Conservation (phyloP, 2,113 vertebrate genomes). For the Bujurquina vittata region DNA sequence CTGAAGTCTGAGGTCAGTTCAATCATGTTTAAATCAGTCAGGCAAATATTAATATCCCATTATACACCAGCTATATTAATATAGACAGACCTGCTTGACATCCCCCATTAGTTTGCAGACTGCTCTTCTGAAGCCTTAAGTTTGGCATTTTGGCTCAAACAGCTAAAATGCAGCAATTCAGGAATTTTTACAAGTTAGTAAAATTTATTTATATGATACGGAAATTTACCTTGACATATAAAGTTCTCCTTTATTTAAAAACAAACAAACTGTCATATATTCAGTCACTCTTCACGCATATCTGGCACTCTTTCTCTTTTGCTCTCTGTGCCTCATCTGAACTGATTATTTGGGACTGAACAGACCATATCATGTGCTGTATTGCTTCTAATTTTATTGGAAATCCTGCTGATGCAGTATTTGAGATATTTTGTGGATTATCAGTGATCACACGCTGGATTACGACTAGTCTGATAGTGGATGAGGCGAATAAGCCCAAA, state of each 20-base stretch:
- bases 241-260: neutral
- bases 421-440: constrained; percentile 51
- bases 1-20: neutral
- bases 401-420: constrained; percentile 34
- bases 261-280: neutral
- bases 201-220: neutral
- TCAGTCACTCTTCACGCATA: neutral
- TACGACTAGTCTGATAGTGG: constrained; percentile 42
- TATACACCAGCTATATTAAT: neutral
- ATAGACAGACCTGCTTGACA: neutral
- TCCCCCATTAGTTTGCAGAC: neutral
- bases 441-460: constrained; percentile 55
- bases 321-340: constrained; percentile 9
- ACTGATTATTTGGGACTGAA: constrained; percentile 18
- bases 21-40: neutral
- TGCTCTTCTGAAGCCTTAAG: neutral
- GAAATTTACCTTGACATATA: neutral
- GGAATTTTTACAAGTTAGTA: neutral
- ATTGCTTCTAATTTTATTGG: constrained; percentile 23
- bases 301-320: neutral
- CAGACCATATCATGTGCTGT: neutral
- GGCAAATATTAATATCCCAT: neutral
- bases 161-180: neutral
- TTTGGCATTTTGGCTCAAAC: neutral
- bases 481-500: constrained; percentile 56